Percentiles rank a stretch among this genome's conserved stretches.
Evolutionary conservation across 2,113 vertebrate genomes (phyloP).

Genomic region (Syrmaticus mikado): DNA sequence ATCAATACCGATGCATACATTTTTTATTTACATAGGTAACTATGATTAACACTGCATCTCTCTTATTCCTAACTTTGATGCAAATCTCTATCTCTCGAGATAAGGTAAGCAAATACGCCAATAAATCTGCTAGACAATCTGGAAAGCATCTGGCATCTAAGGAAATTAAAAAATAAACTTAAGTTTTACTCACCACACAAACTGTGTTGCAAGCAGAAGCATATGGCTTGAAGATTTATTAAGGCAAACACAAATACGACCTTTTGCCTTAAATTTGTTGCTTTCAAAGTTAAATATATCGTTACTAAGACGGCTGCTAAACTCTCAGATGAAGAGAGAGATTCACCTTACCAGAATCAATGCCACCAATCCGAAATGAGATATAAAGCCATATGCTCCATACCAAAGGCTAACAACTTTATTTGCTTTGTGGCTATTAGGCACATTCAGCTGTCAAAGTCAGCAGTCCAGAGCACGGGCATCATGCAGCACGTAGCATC

Average conservation of each 20-base stretch:
- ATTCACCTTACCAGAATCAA: neutral
- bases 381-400: neutral
- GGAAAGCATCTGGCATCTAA: slow-evolving; percentile 22
- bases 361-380: neutral
- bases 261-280: too few relatives aligned
- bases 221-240: neutral
- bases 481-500: slow-evolving; percentile 47
- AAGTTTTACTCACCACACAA: slow-evolving; percentile 11
- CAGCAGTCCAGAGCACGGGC: neutral
- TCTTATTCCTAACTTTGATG: neutral
- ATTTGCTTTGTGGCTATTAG: neutral
- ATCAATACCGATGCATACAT: neutral
- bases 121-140: slow-evolving; percentile 53
- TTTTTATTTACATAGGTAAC: neutral
- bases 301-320: neutral
- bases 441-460: neutral
- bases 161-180: slow-evolving; percentile 25
- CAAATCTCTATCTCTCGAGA: slow-evolving; percentile 52
- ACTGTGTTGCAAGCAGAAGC: neutral
- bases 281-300: too few relatives aligned
- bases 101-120: slow-evolving; percentile 16
- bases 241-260: neutral
- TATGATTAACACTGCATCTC: slow-evolving; percentile 19
- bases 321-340: neutral
- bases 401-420: neutral